Base-by-base conservation (phyloP, 2,888 invertebrate genomes). In the Trachelus stipa region DNA sequence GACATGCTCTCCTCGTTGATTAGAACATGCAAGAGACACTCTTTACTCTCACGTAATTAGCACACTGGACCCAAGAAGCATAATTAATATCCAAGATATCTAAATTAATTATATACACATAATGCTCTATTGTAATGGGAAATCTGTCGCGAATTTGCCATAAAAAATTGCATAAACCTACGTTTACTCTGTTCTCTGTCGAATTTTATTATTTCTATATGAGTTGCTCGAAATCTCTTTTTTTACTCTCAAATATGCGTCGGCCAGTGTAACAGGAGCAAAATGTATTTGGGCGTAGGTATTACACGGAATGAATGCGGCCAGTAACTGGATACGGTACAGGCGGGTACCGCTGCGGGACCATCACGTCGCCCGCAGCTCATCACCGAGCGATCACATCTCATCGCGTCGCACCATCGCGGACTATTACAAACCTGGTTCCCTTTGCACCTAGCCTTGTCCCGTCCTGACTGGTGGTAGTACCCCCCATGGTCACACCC, bases 321-420 rank as follows among this genome's bases (percentile, higher is more conserved):
- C 79, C 85, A 79, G 88, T 88, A 89, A 89, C 88, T 85, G 88
- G 86, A 88, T 90, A 88, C 83, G 86, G 82, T 34, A 85, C 80
- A 83, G 85, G 83, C 83, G 84, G 83, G 81, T 82, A 87, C 85
- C 91, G 89, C 91, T 86, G 85, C 88, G 90, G 91, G 91, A 90
- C 90, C 90, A 90, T 90, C 90, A 88, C 86, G 88, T 88, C 86
- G 87, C 87, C 88, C 90, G 87, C 89, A 90, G 90, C 91, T 91
- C 91, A 91, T 90, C 90, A 88, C 88, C 88, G 87, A 85, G 89
- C 90, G 90, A 91, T 91, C 91, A 90, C 90, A 90, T 90, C 91
- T 90, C 91, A 90, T 91, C 90, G 90, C 88, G 86, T 87, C 87
- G 87, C 86, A 87, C 89, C 89, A 90, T 90, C 90, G 88, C 88